Conservation (phyloP, 2,797 vertebrate species). For the Tenualosa ilisha region DNA sequence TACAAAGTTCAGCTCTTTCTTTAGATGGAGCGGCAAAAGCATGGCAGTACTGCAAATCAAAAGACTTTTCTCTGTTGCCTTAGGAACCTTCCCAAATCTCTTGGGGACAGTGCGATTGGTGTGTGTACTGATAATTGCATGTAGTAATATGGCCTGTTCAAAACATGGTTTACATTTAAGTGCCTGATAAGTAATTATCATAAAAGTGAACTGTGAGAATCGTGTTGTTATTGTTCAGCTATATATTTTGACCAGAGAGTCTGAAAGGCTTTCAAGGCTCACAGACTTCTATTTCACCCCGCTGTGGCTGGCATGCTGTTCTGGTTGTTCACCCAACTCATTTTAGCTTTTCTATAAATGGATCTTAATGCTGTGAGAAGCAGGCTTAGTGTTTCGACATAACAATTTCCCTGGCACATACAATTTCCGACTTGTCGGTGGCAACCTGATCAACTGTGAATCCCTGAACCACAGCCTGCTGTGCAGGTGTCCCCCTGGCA, state of each 20-base stretch:
- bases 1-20: neutral
- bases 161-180: neutral
- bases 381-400: neutral
- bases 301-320: neutral
- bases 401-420: neutral
- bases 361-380: neutral
- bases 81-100: neutral
- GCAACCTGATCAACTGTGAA: neutral
- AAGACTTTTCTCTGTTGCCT: neutral
- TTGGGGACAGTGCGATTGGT: neutral
- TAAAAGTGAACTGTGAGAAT: neutral
- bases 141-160: neutral
- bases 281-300: neutral
- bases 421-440: neutral
- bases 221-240: neutral
- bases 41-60: neutral
- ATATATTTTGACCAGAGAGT: neutral
- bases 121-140: neutral
- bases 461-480: neutral
- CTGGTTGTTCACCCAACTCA: neutral
- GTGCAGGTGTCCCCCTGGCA: conserved; percentile 30
- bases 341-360: neutral
- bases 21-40: neutral
- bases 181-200: neutral
- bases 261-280: neutral